Evolutionary conservation across 2,797 vertebrate species (phyloP), one percentile per base, ranked within the genome.

Genomic region (Otus scops): DNA sequence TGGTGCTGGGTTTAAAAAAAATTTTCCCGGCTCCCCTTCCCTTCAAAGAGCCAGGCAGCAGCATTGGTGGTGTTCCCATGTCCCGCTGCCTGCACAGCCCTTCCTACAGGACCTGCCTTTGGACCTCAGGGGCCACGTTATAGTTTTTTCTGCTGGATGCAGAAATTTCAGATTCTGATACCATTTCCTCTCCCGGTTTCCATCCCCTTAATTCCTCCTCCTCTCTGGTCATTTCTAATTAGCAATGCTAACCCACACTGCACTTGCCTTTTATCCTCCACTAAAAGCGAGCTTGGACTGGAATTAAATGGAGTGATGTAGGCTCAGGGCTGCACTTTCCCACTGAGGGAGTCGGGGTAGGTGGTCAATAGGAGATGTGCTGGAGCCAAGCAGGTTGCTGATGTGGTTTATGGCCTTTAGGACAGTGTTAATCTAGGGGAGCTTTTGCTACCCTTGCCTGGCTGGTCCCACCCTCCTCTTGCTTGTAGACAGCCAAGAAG

Each of bases 401-500:
- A 28, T 43, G 28, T 30, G 22, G 13, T 74, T 74, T 69, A 36
- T n/a, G 67, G 64, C 32, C 54, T 60, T 78, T 38, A 39, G n/a
- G 45, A 20, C 30, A 41, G 39, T 51, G 17, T 38, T 47, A 59
- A 74, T 6, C 43, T 73, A 7, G 22, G 45, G 56, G 34, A 69
- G 56, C 13, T 43, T 77, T 64, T 50, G 18, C 45, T 74, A 1
- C 38, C 27, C 56, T 83, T 68, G 28, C 30, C 57, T 70, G 45
- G 26, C 18, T 56, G 38, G n/a, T 13, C 32, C 21, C 8, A 3
- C 65, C 45, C 28, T 61, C 22, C 23, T 54, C 67, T 54, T 54
- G 18, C 73, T 23, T 17, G 24, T 77, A 97, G 97, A 82, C 23
- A 23, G 83, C 89, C 54, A 94, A 87, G 68, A 96, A 95, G 26